phyloP scores from a whole-genome alignment of 2,797 vertebrate species.

The Calcarius lapponicus region DNA sequence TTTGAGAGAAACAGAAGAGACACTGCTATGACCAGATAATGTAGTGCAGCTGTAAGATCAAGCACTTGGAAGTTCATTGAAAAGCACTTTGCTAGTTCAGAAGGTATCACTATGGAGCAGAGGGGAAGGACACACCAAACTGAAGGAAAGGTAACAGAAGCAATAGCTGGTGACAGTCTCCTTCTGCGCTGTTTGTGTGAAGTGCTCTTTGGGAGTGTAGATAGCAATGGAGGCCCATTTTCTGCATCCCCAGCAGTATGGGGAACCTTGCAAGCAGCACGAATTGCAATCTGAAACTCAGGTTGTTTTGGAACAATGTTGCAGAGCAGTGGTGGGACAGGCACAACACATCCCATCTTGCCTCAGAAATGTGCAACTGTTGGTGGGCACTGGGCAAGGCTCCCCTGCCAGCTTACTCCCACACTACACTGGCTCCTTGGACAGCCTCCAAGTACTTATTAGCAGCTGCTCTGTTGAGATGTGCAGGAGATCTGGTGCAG shows the following conservation, averaged over 20 bases:
- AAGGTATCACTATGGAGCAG: neutral
- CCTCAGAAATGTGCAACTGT: neutral
- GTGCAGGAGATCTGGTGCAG: neutral
- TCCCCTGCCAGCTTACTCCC: neutral
- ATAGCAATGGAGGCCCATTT: neutral
- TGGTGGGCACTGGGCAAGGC: neutral
- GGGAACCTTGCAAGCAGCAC: neutral
- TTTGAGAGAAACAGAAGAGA: neutral
- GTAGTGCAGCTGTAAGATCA: neutral
- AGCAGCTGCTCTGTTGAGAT: neutral
- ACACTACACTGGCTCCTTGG: neutral
- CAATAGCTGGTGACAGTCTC: neutral
- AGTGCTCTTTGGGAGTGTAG: neutral
- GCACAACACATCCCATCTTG: neutral
- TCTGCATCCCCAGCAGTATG: neutral
- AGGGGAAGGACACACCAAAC: neutral
- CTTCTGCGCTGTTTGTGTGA: neutral
- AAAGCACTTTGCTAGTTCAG: neutral
- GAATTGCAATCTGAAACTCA: neutral
- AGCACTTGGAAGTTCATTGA: neutral
- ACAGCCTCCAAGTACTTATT: neutral
- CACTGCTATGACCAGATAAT: neutral
- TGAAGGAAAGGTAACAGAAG: neutral
- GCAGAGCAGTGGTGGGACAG: rapidly evolving
- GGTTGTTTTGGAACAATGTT: rapidly evolving